A percentile compares a stretch with the other conserved stretches of the same genome.
Conservation (phyloP, 2,113 vertebrate genomes). For the Nymphicus hollandicus region DNA sequence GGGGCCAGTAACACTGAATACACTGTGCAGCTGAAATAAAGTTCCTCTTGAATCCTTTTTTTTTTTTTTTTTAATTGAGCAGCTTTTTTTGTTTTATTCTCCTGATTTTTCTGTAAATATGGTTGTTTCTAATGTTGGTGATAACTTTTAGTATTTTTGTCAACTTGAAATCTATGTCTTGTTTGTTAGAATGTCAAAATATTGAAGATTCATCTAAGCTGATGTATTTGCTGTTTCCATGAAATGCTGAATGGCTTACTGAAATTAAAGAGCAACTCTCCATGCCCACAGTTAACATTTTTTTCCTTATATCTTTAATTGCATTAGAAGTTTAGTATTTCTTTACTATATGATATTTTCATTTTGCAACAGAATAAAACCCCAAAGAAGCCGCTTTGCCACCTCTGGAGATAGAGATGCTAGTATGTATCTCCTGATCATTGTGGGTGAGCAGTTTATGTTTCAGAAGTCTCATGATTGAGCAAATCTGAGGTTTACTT, state of each 20-base stretch:
- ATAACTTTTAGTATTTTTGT: not conserved
- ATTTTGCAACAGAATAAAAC: not conserved
- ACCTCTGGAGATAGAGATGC: not conserved
- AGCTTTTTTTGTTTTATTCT: not conserved
- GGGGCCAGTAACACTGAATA: not conserved
- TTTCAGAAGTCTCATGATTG: not conserved
- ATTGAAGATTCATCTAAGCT: not conserved
- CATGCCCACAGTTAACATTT: not conserved
- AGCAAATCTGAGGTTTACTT: not conserved
- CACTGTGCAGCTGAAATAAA: not conserved
- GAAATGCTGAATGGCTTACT: not conserved
- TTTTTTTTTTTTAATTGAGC: not conserved
- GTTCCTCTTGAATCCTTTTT: not conserved
- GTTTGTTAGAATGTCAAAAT: not conserved
- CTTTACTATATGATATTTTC: not conserved
- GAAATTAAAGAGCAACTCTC: not conserved
- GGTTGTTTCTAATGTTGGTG: not conserved
- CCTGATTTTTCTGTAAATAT: not conserved
- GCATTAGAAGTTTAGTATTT: not conserved
- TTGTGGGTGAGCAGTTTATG: not conserved
- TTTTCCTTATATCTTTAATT: not conserved
- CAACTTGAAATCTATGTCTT: not conserved
- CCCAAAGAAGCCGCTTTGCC: not conserved
- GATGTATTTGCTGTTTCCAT: not conserved
- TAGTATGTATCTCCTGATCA: not conserved